Percentiles rank a stretch among this genome's conserved stretches.
Conservation (phyloP, 2,888 invertebrate species). For the Mythimna impura region DNA sequence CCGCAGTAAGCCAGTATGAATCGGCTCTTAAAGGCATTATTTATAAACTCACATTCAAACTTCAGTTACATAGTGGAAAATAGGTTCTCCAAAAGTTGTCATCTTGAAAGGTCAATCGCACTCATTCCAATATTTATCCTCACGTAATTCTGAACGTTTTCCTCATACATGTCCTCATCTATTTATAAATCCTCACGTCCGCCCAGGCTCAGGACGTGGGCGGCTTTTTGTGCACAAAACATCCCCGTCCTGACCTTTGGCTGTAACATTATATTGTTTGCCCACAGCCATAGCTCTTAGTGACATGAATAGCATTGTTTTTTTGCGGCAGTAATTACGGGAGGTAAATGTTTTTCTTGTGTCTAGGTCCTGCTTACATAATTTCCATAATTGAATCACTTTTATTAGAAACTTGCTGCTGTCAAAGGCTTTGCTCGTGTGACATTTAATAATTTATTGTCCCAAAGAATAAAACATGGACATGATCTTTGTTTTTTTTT, state of each 20-base stretch:
- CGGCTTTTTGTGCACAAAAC: constrained; percentile 47
- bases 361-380: not conserved
- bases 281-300: constrained; percentile 23
- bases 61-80: not conserved
- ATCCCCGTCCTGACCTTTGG: constrained; percentile 35
- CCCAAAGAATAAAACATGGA: too few relatives aligned
- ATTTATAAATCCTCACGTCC: constrained; percentile 38
- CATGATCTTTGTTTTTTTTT: too few relatives aligned
- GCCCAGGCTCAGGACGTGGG: constrained; percentile 31
- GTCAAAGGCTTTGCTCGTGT: too few relatives aligned
- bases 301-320: constrained; percentile 7
- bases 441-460: too few relatives aligned
- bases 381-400: too few relatives aligned
- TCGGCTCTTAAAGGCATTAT: too few relatives aligned
- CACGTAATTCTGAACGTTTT: not conserved
- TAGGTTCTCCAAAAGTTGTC: not conserved
- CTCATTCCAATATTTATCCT: not conserved
- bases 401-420: too few relatives aligned
- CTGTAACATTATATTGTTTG: constrained; percentile 42
- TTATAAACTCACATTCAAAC: too few relatives aligned
- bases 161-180: constrained; percentile 24
- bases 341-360: not conserved
- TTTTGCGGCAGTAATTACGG: not conserved
- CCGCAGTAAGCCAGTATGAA: too few relatives aligned
- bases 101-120: not conserved